Evolutionary conservation across 1,140 invertebrate species (phyloP).

Genomic region (Zaprionus nigranus): DNA sequence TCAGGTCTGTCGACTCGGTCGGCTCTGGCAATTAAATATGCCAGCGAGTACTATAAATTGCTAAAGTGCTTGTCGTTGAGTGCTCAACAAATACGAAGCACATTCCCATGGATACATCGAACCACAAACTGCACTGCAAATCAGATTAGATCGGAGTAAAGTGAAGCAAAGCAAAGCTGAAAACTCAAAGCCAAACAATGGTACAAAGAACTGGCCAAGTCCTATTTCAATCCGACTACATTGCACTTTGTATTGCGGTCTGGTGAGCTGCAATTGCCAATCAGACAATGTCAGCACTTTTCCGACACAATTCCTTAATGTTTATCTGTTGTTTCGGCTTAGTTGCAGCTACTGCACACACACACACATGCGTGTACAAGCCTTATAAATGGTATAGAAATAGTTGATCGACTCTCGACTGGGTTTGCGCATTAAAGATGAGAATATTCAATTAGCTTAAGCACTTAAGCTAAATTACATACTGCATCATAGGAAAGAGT

Average conservation of each 20-base stretch:
- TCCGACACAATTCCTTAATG: conserved; percentile 37
- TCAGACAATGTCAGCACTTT: conserved; percentile 51
- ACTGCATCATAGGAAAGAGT: not conserved
- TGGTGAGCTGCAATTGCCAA: conserved; percentile 46
- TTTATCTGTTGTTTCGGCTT: conserved; percentile 31
- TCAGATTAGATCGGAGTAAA: not conserved
- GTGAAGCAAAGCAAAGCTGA: conserved; percentile 7
- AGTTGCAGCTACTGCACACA: conserved; percentile 8
- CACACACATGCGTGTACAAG: not conserved
- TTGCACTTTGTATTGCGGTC: conserved; percentile 51
- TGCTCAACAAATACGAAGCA: conserved; percentile 48
- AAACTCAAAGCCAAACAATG: conserved; percentile 23
- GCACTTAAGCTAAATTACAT: conserved; percentile 20
- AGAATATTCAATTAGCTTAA: conserved; percentile 9
- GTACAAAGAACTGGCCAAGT: conserved; percentile 34
- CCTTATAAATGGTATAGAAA: conserved; percentile 17
- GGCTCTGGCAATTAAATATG: conserved; percentile 42
- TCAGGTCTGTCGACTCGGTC: conserved; percentile 12
- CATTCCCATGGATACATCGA: not conserved
- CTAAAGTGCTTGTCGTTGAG: conserved; percentile 49
- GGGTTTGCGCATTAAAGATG: conserved; percentile 21
- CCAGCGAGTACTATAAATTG: conserved; percentile 45
- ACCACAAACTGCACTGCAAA: conserved; percentile 1
- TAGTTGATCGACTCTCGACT: not conserved
- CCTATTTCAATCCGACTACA: conserved; percentile 11